Evolutionary conservation across 2,797 vertebrate genomes (phyloP).

Genomic region (Diceros bicornis): DNA sequence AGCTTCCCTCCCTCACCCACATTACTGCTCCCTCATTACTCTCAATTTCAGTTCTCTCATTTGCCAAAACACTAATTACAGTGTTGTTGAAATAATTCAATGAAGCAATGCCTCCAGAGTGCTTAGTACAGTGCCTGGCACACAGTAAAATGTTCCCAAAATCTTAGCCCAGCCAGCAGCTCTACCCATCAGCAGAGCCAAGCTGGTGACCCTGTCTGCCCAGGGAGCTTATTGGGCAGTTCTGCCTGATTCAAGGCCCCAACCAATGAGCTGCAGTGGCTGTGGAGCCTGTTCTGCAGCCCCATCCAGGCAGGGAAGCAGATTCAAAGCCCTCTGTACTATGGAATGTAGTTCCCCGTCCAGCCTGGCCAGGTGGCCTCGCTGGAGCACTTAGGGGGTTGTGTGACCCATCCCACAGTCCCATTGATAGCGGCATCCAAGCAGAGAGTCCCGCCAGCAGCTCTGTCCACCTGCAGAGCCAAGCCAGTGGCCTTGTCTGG

Average conservation of each 20-base stretch:
- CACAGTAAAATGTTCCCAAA: not conserved
- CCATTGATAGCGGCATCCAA: not conserved
- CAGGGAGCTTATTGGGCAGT: not conserved
- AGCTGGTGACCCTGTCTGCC: not conserved
- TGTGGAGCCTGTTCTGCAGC: not conserved
- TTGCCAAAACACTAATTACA: not conserved
- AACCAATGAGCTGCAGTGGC: not conserved
- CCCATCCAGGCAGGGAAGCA: not conserved
- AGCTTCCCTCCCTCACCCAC: not conserved
- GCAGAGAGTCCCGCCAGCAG: not conserved
- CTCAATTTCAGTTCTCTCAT: not conserved
- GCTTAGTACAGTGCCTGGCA: not conserved
- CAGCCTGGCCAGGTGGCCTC: not conserved
- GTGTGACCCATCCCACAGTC: not conserved
- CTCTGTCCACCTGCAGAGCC: not conserved
- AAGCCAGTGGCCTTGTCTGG: not conserved
- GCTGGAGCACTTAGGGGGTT: not conserved
- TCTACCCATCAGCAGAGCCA: not conserved
- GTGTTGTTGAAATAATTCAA: not conserved
- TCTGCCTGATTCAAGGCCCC: not conserved
- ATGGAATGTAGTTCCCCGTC: not conserved
- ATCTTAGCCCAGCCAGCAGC: not conserved
- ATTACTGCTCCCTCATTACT: not conserved
- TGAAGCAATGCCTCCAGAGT: not conserved
- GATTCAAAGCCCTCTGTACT: not conserved